phyloP scores from a whole-genome alignment of 2,113 vertebrate species.

The Tychaedon coryphoeus region DNA sequence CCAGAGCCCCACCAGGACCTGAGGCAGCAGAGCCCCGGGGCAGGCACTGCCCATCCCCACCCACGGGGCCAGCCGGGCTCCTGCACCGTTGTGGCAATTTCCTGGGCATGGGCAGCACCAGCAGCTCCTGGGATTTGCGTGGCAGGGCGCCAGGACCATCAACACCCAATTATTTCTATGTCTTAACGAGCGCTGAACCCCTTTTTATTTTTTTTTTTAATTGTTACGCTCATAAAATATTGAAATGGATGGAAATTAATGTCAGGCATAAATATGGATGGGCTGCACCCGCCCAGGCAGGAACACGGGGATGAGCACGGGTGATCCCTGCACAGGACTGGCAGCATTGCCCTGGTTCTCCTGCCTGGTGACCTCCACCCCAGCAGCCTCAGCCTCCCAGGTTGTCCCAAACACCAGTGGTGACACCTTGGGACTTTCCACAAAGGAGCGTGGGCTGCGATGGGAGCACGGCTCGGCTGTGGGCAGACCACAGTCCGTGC shows the following conservation, averaged over 20 bases:
- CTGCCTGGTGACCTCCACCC: not conserved
- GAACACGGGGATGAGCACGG: not conserved
- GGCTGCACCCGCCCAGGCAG: not conserved
- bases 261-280: not conserved
- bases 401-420: not conserved
- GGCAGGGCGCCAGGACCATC: not conserved
- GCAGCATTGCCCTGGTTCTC: not conserved
- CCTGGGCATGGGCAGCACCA: not conserved
- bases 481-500: not conserved
- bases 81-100: not conserved
- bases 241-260: not conserved
- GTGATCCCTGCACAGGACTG: fast-evolving
- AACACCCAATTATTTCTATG: not conserved
- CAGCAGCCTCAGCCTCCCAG: not conserved
- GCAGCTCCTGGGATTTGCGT: not conserved
- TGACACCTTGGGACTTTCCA: not conserved
- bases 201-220: not conserved
- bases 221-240: not conserved
- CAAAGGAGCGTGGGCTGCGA: fast-evolving
- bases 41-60: not conserved
- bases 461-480: not conserved
- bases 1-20: not conserved
- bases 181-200: not conserved
- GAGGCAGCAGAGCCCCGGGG: not conserved
- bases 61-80: not conserved